Conservation (phyloP, 2,888 invertebrate species). For the Agrilus biguttatus region DNA sequence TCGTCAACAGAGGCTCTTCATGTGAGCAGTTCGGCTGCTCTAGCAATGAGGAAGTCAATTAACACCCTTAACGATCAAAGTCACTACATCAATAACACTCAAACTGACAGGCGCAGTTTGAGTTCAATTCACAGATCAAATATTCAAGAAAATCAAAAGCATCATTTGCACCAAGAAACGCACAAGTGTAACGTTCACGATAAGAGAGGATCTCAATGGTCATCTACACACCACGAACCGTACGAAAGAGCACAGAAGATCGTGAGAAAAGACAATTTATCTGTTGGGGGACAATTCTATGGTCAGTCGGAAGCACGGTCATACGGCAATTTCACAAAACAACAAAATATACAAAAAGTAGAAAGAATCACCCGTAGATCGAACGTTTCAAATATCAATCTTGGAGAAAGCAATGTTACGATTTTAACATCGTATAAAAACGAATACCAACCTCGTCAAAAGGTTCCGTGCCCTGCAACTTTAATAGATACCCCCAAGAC, state of each 20-base stretch:
- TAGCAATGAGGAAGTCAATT: slow-evolving; percentile 68
- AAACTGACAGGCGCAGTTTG: slow-evolving; percentile 57
- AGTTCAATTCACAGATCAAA: slow-evolving; percentile 62
- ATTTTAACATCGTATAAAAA: slow-evolving; percentile 58
- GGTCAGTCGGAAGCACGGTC: slow-evolving; percentile 56
- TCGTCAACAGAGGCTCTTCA: slow-evolving; percentile 59
- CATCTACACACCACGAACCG: slow-evolving; percentile 28
- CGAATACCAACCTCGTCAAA: slow-evolving; percentile 56
- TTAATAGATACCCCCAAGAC: slow-evolving; percentile 59
- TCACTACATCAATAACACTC: slow-evolving; percentile 47
- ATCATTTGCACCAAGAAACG: background rate
- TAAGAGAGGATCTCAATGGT: slow-evolving; percentile 39
- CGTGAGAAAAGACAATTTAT: slow-evolving; percentile 49
- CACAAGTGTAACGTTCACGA: slow-evolving; percentile 19
- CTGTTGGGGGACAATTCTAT: slow-evolving; percentile 58
- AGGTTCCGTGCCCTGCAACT: slow-evolving; percentile 67
- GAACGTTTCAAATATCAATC: slow-evolving; percentile 59
- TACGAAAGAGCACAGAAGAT: slow-evolving; percentile 49
- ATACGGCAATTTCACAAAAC: slow-evolving; percentile 50
- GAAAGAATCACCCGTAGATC: slow-evolving; percentile 47
- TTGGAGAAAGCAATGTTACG: slow-evolving; percentile 50
- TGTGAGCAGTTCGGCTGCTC: slow-evolving; percentile 56
- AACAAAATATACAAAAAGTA: slow-evolving; percentile 35
- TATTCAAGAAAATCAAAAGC: slow-evolving; percentile 33
- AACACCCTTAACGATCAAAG: slow-evolving; percentile 63